phyloP scores from a whole-genome alignment of 2,113 vertebrate species.

The Phaetusa simplex region DNA sequence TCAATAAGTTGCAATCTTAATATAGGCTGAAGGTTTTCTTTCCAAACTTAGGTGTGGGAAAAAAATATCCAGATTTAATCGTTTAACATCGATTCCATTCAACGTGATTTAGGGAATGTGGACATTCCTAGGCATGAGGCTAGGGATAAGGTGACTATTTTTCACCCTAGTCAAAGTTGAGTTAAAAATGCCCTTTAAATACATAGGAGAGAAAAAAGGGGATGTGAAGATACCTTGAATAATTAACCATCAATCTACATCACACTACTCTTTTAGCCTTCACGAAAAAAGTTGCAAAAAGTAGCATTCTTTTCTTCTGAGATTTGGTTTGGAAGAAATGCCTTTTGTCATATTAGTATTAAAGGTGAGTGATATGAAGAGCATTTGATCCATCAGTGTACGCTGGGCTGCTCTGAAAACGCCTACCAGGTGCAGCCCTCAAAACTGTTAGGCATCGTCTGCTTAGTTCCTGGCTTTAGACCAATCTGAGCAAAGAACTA shows the following conservation, averaged over 20 bases:
- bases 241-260: not conserved
- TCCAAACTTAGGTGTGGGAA: not conserved
- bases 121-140: not conserved
- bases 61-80: not conserved
- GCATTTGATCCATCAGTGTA: not conserved
- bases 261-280: not conserved
- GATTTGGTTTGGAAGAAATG: not conserved
- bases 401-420: conserved; percentile 12
- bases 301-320: not conserved
- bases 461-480: conserved; percentile 33
- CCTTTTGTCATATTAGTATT: not conserved
- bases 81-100: not conserved
- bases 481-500: not conserved
- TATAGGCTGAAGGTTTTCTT: not conserved
- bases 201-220: not conserved
- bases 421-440: conserved; percentile 37
- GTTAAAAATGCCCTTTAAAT: not conserved
- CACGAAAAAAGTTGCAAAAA: not conserved
- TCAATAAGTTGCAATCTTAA: not conserved
- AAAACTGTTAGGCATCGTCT: not conserved
- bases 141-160: not conserved
- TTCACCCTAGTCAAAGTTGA: not conserved
- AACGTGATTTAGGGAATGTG: not conserved
- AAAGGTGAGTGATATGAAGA: conserved; percentile 36
- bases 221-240: not conserved